Percentiles rank a stretch among this genome's conserved stretches.
phyloP scores from a whole-genome alignment of 2,113 vertebrate genomes.

The Hipposideros armiger region DNA sequence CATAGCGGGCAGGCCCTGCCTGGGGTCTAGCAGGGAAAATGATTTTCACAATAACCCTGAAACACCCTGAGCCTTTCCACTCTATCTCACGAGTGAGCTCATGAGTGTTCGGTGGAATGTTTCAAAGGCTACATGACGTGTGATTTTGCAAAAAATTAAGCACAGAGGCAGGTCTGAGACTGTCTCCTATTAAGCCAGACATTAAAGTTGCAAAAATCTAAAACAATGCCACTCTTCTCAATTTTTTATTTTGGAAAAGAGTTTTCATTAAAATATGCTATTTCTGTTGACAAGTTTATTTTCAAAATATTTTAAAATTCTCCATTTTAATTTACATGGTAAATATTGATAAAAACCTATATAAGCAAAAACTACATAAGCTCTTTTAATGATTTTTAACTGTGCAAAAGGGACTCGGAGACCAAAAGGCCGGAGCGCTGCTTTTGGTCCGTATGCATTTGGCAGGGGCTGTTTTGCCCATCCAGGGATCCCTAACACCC shows the following conservation, averaged over 20 bases:
- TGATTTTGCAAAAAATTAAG: too few species aligned
- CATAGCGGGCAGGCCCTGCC: accelerated
- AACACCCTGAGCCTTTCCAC: accelerated
- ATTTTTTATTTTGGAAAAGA: background rate
- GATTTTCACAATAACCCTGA: background rate
- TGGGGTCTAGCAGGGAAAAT: accelerated
- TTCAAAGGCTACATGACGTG: background rate
- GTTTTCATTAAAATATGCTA: background rate
- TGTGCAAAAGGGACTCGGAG: background rate
- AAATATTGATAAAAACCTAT: background rate
- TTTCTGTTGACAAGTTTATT: background rate
- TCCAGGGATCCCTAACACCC: accelerated
- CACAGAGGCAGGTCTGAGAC: accelerated
- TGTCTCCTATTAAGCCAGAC: background rate
- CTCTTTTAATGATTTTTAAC: background rate
- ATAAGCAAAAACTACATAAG: too few species aligned
- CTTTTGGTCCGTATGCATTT: accelerated
- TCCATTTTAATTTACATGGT: background rate
- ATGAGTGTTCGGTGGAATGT: accelerated
- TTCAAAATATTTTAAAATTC: background rate
- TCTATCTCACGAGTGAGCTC: background rate
- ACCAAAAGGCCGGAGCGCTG: background rate
- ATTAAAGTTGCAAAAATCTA: accelerated
- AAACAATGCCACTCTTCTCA: background rate
- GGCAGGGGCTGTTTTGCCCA: accelerated